These are phyloP conservation scores for Amiota minor DNA, from an alignment of 2,888 invertebrate species.

Conservation along the genomic window DNA sequence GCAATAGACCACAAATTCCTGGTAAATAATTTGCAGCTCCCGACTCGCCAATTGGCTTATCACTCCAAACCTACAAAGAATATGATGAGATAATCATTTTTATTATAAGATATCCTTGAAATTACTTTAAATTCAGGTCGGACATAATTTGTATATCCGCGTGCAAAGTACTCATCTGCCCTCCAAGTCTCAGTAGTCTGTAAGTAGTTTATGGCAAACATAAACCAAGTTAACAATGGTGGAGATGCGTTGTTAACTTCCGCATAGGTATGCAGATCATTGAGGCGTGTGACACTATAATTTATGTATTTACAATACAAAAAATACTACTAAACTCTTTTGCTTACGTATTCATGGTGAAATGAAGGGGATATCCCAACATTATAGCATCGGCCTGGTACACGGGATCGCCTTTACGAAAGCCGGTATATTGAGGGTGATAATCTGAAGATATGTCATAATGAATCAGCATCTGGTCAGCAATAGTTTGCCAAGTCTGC, in stretches of 20 bases:
- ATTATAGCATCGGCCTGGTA: constrained; percentile 77
- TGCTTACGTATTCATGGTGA: constrained; percentile 75
- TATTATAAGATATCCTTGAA: not conserved
- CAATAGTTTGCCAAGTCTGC: constrained; percentile 71
- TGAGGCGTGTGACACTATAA: not conserved
- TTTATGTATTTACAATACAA: not conserved
- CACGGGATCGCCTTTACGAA: constrained; percentile 73
- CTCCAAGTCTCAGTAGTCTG: not conserved
- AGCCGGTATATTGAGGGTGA: constrained; percentile 76
- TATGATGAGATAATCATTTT: no score
- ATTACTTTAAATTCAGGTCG: constrained; percentile 22
- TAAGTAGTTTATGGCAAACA: constrained; percentile 22
- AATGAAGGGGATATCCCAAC: constrained; percentile 76
- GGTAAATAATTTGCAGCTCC: constrained; percentile 24
- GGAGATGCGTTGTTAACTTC: not conserved
- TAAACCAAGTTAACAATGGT: constrained; percentile 6
- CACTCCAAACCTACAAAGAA: not conserved
- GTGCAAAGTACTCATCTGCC: constrained; percentile 14
- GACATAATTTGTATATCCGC: constrained; percentile 13
- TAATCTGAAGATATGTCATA: constrained; percentile 75
- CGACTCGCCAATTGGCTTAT: not conserved
- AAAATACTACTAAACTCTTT: not conserved
- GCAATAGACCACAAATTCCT: constrained; percentile 6
- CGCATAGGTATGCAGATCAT: constrained; percentile 22
- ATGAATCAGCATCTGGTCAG: constrained; percentile 75